Conservation (phyloP, 2,113 vertebrate genomes). For the Aptenodytes patagonicus region DNA sequence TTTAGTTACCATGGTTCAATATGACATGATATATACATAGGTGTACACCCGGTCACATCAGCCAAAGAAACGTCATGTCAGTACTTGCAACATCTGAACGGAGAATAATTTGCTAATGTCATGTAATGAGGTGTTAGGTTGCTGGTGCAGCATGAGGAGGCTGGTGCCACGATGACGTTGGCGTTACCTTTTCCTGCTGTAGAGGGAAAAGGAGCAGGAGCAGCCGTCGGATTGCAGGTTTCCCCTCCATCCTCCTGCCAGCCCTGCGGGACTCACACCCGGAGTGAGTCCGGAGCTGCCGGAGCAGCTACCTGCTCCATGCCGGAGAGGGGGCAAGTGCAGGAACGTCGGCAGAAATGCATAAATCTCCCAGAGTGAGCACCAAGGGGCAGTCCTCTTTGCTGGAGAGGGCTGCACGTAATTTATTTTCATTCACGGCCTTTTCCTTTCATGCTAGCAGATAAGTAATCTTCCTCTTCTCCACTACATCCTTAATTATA, state of each 20-base stretch:
- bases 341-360: background rate
- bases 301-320: background rate
- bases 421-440: background rate
- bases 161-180: background rate
- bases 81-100: background rate
- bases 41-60: background rate
- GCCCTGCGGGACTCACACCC: accelerated
- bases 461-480: constrained; percentile 41
- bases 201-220: background rate
- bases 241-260: background rate
- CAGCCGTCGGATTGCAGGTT: background rate
- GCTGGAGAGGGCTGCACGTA: background rate
- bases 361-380: background rate
- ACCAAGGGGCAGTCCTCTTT: background rate
- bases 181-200: accelerated
- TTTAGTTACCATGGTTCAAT: background rate
- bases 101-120: background rate
- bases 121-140: background rate
- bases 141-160: background rate
- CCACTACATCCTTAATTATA: constrained; percentile 40
- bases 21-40: background rate
- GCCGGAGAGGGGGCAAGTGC: background rate
- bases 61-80: background rate
- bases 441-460: background rate
- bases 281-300: too few relatives aligned